Evolutionary conservation across 2,113 vertebrate genomes (phyloP).

Genomic region (Alectura lathami): DNA sequence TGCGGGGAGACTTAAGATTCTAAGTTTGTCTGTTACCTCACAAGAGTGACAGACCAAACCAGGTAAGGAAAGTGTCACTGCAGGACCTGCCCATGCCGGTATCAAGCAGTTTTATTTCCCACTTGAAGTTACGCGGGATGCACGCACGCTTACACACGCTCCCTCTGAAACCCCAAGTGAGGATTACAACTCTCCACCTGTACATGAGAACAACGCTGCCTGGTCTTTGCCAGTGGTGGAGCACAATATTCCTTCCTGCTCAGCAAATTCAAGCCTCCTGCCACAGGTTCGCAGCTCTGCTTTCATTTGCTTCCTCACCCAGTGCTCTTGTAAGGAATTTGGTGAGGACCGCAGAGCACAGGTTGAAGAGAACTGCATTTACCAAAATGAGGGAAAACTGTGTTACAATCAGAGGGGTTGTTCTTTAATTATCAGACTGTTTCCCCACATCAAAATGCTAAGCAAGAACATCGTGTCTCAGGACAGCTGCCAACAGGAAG

Average conservation of each 20-base stretch:
- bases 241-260: not conserved
- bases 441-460: slow-evolving; percentile 74
- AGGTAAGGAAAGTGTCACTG: slow-evolving; percentile 1
- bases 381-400: not conserved
- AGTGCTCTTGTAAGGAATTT: not conserved
- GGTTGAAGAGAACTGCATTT: not conserved
- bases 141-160: not conserved
- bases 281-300: not conserved
- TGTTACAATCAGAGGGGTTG: not conserved
- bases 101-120: slow-evolving; percentile 9
- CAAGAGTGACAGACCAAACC: slow-evolving; percentile 13
- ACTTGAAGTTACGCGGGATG: not conserved
- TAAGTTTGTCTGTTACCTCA: slow-evolving; percentile 30
- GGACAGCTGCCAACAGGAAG: slow-evolving; percentile 70
- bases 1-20: not conserved
- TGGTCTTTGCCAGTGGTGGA: fast-evolving
- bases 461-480: slow-evolving; percentile 68
- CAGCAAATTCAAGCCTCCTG: not conserved
- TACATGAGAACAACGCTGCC: fast-evolving
- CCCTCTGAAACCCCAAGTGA: not conserved
- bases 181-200: not conserved
- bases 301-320: not conserved
- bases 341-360: not conserved
- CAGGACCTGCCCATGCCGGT: not conserved
- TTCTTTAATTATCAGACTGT: slow-evolving; percentile 68